phyloP scores from a whole-genome alignment of 2,113 vertebrate genomes.

The Epinephelus moara region DNA sequence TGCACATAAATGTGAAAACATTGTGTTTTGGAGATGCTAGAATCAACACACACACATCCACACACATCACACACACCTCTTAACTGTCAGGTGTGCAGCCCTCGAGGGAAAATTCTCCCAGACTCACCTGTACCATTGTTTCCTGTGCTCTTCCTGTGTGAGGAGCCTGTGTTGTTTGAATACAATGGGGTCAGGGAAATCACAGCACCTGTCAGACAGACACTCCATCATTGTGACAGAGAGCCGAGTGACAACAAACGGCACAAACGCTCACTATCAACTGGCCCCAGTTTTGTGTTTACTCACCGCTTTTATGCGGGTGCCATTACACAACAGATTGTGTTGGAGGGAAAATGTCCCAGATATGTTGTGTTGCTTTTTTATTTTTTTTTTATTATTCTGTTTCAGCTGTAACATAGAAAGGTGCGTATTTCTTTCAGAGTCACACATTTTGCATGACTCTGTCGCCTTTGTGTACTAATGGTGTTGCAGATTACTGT shows the following conservation, averaged over 20 bases:
- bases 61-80: background rate
- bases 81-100: slow-evolving; percentile 48
- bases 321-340: slow-evolving; percentile 24
- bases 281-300: slow-evolving; percentile 22
- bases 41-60: background rate
- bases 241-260: slow-evolving; percentile 52
- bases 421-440: too few species aligned
- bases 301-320: background rate
- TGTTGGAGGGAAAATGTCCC: slow-evolving; percentile 3
- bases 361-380: background rate
- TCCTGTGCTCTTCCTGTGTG: slow-evolving; percentile 76
- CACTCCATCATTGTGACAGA: slow-evolving; percentile 76
- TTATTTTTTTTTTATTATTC: background rate
- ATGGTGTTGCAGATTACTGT: background rate
- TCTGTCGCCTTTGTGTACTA: background rate
- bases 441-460: background rate
- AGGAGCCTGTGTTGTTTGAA: slow-evolving; percentile 77
- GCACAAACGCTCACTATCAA: slow-evolving; percentile 39
- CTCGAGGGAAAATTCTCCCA: slow-evolving; percentile 63
- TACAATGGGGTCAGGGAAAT: slow-evolving; percentile 78
- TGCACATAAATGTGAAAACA: background rate
- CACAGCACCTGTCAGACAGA: slow-evolving; percentile 72
- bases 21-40: background rate
- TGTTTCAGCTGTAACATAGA: background rate
- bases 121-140: slow-evolving; percentile 77